A percentile compares a stretch with the other conserved stretches of the same genome.
Conservation (phyloP, 1,140 invertebrate species). For the Drosophila sturtevanti region DNA sequence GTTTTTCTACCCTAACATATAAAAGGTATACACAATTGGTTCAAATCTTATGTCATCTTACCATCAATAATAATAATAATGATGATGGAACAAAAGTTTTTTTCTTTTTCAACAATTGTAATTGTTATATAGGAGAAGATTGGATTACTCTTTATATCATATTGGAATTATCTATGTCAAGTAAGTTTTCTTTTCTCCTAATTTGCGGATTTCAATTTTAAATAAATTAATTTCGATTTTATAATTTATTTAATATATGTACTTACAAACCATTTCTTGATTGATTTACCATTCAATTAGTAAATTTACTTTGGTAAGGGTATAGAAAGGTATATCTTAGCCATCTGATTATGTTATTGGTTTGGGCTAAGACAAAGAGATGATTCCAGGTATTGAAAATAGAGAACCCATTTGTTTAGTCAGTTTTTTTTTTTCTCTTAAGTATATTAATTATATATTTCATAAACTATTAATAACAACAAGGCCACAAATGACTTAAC, state of each 20-base stretch:
- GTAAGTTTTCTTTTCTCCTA: too few relatives aligned
- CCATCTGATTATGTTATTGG: not conserved
- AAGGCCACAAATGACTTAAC: constrained; percentile 14
- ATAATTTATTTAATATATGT: too few relatives aligned
- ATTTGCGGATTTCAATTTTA: too few relatives aligned
- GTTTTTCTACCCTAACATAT: not conserved
- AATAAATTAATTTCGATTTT: too few relatives aligned
- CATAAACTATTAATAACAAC: constrained; percentile 10
- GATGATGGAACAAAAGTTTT: not conserved
- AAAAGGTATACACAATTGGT: not conserved
- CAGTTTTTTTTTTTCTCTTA: not conserved
- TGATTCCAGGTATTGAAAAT: not conserved
- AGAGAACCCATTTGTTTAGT: not conserved
- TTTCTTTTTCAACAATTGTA: too few relatives aligned
- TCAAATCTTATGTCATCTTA: not conserved
- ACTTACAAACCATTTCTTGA: too few relatives aligned
- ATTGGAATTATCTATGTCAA: too few relatives aligned
- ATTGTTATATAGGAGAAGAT: too few relatives aligned
- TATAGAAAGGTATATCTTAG: not conserved
- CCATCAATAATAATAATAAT: too few relatives aligned
- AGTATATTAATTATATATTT: constrained; percentile 6
- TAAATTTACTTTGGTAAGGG: not conserved
- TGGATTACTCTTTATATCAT: too few relatives aligned
- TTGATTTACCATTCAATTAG: too few relatives aligned
- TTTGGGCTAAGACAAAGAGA: not conserved